Evolutionary conservation across 2,888 invertebrate species (phyloP), one percentile per base, ranked within the genome.

Genomic region (Drosophila borealis): DNA sequence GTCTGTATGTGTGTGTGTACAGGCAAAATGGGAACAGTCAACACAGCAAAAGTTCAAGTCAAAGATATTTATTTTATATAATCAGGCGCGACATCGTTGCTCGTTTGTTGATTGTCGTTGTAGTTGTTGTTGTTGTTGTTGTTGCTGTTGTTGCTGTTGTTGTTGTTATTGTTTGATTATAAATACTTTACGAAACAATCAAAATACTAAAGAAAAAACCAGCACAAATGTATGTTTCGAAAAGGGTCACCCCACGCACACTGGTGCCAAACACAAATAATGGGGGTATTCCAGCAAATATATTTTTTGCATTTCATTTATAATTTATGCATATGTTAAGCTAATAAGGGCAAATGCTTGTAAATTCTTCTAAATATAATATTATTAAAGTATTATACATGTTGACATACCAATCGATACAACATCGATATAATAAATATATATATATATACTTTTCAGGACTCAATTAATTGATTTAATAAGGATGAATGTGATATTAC

Each of bases 11-110:
- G 39, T 63, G 39, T 60, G 73, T 42, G 59, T 59, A n/a, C 68
- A 69, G 77, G 83, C 83, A 70, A 88, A 88, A 88, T 77, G 87
- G 84, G 87, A 83, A 80, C 83, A 83, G 87, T 85, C 85, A 82
- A 86, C 80, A 82, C 76, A 80, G 76, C 76, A 78, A 81, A 79
- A 79, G 79, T 79, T 79, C 79, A 81, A 79, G 79, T 81, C 79
- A 79, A 79, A 79, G 79, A 79, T 79, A 79, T 77, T 77, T 77
- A 81, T 80, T 77, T 77, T 77, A 77, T 77, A 77, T 77, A 77
- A 77, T 77, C 77, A 77, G 77, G 66, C 80, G 77, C 77, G 76
- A 76, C 79, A 87, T 64, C 88, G 85, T 57, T 62, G 74, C 41
- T 55, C 57, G 70, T 65, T 81, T 84, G 64, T 67, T 61, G 55